A percentile compares a stretch with the other conserved stretches of the same genome.
These are phyloP conservation scores for Anoplolepis gracilipes DNA, from an alignment of 1,140 invertebrate species.

Conservation along the genomic window DNA sequence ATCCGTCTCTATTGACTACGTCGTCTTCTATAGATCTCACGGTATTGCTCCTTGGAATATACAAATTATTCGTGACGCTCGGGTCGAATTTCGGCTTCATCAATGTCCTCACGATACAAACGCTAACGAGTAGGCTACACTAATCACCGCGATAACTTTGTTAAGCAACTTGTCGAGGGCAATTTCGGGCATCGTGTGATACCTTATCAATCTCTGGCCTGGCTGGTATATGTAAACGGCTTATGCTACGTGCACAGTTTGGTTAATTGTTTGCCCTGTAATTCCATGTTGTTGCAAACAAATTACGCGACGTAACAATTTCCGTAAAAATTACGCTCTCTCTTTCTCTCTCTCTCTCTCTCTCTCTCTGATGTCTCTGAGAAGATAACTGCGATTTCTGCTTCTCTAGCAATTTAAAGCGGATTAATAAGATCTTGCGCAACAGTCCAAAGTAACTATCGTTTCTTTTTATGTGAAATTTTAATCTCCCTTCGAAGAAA, in stretches of 20 bases:
- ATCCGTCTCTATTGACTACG: no score
- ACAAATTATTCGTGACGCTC: not conserved
- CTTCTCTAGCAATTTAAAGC: slow-evolving; percentile 6
- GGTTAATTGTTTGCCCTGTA: slow-evolving; percentile 10
- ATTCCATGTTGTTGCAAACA: not conserved
- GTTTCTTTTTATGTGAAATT: slow-evolving; percentile 2
- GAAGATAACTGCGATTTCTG: not conserved
- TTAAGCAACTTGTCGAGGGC: slow-evolving; percentile 27
- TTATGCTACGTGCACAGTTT: not conserved
- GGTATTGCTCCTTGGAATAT: not conserved
- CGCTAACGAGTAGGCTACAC: not conserved
- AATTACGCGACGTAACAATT: not conserved
- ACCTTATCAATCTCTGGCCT: slow-evolving; percentile 41
- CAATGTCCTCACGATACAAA: slow-evolving; percentile 6
- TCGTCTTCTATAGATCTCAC: not conserved
- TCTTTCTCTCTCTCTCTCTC: not conserved
- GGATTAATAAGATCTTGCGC: slow-evolving; percentile 12
- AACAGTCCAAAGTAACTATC: not conserved
- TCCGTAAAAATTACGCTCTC: not conserved
- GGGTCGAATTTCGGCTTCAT: not conserved
- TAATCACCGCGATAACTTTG: slow-evolving; percentile 21
- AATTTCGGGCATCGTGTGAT: slow-evolving; percentile 16
- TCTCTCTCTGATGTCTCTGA: not conserved
- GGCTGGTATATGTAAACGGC: not conserved
- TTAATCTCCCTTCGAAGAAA: slow-evolving; percentile 6